Evolutionary conservation across 2,888 invertebrate genomes (phyloP), one percentile per base, ranked within the genome.

Genomic region (Spisula solida): DNA sequence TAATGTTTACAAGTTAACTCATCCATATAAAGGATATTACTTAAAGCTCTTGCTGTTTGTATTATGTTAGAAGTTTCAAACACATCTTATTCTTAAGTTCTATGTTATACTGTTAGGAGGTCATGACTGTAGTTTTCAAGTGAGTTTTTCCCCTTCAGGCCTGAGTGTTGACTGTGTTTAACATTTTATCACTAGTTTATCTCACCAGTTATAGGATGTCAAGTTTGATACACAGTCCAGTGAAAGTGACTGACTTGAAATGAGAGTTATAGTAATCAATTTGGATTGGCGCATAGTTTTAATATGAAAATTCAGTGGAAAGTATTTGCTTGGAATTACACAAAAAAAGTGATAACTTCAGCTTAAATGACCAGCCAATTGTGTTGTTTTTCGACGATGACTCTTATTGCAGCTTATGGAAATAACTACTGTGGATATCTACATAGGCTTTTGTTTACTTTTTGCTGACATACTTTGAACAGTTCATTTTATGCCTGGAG

Each of bases 61-160:
- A 31, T 75, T 14, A 31, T 70, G 29, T 70, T 70, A 14, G 31
- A 75, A 34, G 75, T 34, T 75, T 75, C 34, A 34, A 75, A 34
- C 34, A 34, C 75, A 34, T 75, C 75, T 31, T 34, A 75, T 75
- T 31, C 75, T 31, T 60, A 25, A 25, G 60, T 60, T 60, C 8
- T 18, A 29, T 5, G 34, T 31, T 75, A 31, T 34, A 34, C 31
- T 75, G 34, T 75, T 75, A 0, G 75, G 34, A 75, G 75, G 75
- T 75, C 75, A 75, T 41, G 41, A 41, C 41, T 75, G 75, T 75
- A 34, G 75, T 83, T 75, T 60, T 55, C 34, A 83, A 55, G 75
- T 83, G 83, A 83, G 83, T 83, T 51, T 83, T 83, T 82, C 83
- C 75, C 83, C 83, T 83, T 75, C 48, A 83, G 83, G 83, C 83